Evolutionary conservation across 1,140 invertebrate species (phyloP), one percentile per base, ranked within the genome.

Genomic region (Ceratoteleas bidentatus): DNA sequence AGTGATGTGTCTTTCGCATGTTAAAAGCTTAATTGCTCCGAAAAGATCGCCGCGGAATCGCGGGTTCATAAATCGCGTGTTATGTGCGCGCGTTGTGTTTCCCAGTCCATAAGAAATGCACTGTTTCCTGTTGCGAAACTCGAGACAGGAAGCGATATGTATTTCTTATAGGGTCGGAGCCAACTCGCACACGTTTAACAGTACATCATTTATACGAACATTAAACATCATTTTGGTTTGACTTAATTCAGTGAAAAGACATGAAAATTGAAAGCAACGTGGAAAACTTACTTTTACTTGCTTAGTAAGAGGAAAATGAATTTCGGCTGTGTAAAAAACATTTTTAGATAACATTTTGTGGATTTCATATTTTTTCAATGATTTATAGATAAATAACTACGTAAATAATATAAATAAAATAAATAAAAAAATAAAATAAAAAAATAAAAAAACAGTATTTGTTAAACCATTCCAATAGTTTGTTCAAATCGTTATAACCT

Each of bases 51-150:
- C 34, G 24, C 36, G 38, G 32, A 43, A 14, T 6, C 36, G 16
- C 11, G 15, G 13, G 0, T 57, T 33, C 52, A 68, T 68, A 57
- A 56, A 68, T 57, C 16, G 6, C n/a, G 40, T 40, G 47, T 54
- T 43, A 45, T 57, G 64, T 47, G 64, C 53, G 13, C 15, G 43
- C 34, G 13, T 43, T 58, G 14, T 50, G 50, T 40, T 56, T 69
- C 33, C 8, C 10, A 8, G 9, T 34, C 32, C 54, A 69, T 58
- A 69, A 69, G 54, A 69, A 69, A 69, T 58, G 34, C 43, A 69
- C 49, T 69, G 43, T 68, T 68, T 57, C 64, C 53, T 47, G 53
- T 68, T 68, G 45, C 53, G 64, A 68, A 68, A 57, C 53, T 68
- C 40, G 53, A 68, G 64, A 49, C 52, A 36, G 52, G 52, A 57